Percentiles rank a stretch among this genome's conserved stretches.
Evolutionary conservation across 2,888 invertebrate species (phyloP).

Genomic region (Eristalinus aeneus): DNA sequence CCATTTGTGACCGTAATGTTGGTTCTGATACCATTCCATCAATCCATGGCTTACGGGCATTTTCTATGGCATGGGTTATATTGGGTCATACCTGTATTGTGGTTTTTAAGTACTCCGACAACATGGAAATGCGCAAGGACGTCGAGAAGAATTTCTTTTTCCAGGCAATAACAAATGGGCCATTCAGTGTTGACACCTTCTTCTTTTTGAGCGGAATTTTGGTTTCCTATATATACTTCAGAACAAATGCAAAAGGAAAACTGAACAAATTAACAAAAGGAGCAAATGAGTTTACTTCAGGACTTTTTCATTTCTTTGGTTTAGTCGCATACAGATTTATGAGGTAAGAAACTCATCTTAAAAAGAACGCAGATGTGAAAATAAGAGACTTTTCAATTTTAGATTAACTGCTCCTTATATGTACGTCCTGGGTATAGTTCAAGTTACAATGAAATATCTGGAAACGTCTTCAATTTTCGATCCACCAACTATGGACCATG

Average conservation of each 20-base stretch:
- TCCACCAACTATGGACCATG: slow-evolving; percentile 90
- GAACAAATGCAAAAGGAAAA: slow-evolving; percentile 88
- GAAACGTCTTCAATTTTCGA: slow-evolving; percentile 91
- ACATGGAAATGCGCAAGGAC: slow-evolving; percentile 87
- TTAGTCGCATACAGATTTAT: slow-evolving; percentile 89
- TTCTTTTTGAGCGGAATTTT: slow-evolving; percentile 92
- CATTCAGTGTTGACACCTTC: slow-evolving; percentile 91
- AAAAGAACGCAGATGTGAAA: background rate
- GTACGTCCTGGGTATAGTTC: slow-evolving; percentile 90
- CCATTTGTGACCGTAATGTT: slow-evolving; percentile 89
- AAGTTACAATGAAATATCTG: slow-evolving; percentile 94
- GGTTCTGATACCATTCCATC: slow-evolving; percentile 90
- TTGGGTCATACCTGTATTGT: slow-evolving; percentile 89
- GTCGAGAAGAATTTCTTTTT: slow-evolving; percentile 90
- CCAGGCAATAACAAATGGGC: slow-evolving; percentile 89
- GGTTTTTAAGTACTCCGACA: slow-evolving; percentile 92
- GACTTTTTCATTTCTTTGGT: slow-evolving; percentile 87
- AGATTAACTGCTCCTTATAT: slow-evolving; percentile 91
- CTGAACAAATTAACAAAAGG: slow-evolving; percentile 86
- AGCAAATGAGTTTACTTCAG: slow-evolving; percentile 84
- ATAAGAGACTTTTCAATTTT: slow-evolving; percentile 69
- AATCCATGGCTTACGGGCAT: slow-evolving; percentile 85
- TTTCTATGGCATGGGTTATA: slow-evolving; percentile 88
- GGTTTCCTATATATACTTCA: slow-evolving; percentile 92
- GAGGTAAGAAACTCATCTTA: slow-evolving; percentile 81